These are phyloP conservation scores for Chaetodon trifasciatus DNA, from an alignment of 2,797 vertebrate genomes.

Conservation along the genomic window DNA sequence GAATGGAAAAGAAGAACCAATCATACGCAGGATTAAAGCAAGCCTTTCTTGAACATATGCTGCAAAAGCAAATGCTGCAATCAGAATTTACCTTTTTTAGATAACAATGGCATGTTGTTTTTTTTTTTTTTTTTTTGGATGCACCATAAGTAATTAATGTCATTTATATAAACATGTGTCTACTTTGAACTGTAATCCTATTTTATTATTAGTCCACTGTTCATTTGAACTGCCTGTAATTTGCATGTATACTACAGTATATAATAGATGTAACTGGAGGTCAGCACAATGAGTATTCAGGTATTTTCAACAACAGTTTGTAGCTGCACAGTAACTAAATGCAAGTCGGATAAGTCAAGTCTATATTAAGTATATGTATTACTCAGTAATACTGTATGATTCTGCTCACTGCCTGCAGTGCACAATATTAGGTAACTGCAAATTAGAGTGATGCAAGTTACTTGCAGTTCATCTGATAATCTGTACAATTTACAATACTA, in stretches of 20 bases:
- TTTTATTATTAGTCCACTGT: constrained; percentile 53
- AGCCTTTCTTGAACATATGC: constrained; percentile 45
- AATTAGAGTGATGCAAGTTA: constrained; percentile 61
- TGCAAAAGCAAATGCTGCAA: constrained; percentile 56
- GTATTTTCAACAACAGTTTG: constrained; percentile 65
- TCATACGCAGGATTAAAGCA: constrained; percentile 44
- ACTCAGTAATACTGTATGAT: constrained; percentile 70
- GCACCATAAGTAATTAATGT: constrained; percentile 40
- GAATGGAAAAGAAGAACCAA: constrained; percentile 27
- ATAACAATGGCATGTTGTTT: constrained; percentile 48
- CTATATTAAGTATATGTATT: constrained; percentile 69
- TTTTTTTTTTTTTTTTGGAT: constrained; percentile 24
- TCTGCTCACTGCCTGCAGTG: constrained; percentile 81
- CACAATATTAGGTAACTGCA: constrained; percentile 71
- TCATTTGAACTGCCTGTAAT: constrained; percentile 54
- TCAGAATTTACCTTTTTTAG: constrained; percentile 27
- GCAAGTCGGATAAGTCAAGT: constrained; percentile 63
- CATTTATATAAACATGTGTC: constrained; percentile 45
- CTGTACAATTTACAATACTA: constrained; percentile 74
- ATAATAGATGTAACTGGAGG: constrained; percentile 66
- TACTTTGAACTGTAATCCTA: constrained; percentile 58
- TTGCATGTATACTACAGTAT: constrained; percentile 64
- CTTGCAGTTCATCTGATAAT: constrained; percentile 63
- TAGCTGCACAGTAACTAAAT: constrained; percentile 78
- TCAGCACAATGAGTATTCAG: constrained; percentile 63